Evolutionary conservation across 1,140 invertebrate genomes (phyloP), one percentile per base, ranked within the genome.

Genomic region (Apocrypta bakeri): DNA sequence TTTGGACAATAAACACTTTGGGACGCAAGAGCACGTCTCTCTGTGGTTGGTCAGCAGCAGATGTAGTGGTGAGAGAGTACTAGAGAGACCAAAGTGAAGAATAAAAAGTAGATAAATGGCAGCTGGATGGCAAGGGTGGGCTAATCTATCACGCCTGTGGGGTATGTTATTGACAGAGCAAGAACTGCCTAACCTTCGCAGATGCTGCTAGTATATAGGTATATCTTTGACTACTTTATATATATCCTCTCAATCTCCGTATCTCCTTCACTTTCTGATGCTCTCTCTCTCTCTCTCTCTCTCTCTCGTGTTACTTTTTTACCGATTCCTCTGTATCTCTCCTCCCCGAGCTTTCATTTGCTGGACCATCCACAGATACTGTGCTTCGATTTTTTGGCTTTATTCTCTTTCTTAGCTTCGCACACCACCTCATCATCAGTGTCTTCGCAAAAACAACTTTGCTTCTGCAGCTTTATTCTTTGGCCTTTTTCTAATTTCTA

Each of bases 51-150:
- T 69, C 31, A 73, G 29, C 25, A n/a, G 48, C 48, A 56, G 48
- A 14, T 21, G 48, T 21, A 0, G 48, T 7, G 17, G 31, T 33
- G 17, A 56, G 66, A 29, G 25, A 25, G 24, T 1, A n/a, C 63
- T 12, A 14, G 14, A 61, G 14, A 73, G 31, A 63, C 85, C 86
- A 90, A 89, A 89, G 87, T 88, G 85, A 87, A 86, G 88, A 84
- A 91, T 87, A 91, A 91, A 90, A 90, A 91, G 86, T 87, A 91
- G 89, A 91, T 92, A 91, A 92, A 92, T 91, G 88, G 87, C 87
- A 87, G 86, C 87, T 89, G 87, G 89, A 89, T 90, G 87, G 87
- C 84, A 85, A 89, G 88, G 87, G 85, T 88, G 86, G 85, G 85
- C 87, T 88, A 90, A 92, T 91, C 89, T 90, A 91, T 91, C 90